Percentiles rank a stretch among this genome's conserved stretches.
These are phyloP conservation scores for Podabrus alpinus DNA, from an alignment of 2,888 invertebrate species.

Conservation along the genomic window DNA sequence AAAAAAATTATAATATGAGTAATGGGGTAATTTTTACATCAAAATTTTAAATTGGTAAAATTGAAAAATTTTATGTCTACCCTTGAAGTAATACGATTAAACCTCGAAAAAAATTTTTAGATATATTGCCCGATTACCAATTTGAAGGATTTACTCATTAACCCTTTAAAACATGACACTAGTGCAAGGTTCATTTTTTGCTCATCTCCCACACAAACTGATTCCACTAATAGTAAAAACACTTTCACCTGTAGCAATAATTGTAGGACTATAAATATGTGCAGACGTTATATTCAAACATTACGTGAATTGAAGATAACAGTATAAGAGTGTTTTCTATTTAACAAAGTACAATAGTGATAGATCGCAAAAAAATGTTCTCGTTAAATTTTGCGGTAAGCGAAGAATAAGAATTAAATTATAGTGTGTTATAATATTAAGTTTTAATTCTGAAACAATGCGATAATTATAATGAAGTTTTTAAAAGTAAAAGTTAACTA, in stretches of 20 bases:
- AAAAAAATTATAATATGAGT: not conserved
- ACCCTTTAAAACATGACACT: slow-evolving; percentile 25
- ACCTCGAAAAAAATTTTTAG: not conserved
- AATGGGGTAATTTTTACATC: not conserved
- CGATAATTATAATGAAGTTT: not conserved
- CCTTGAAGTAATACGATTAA: not conserved
- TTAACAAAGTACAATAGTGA: not conserved
- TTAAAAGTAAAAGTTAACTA: not conserved
- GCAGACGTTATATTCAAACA: slow-evolving; percentile 34
- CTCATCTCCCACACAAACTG: slow-evolving; percentile 36
- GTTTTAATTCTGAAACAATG: not conserved
- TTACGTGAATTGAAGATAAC: slow-evolving; percentile 36
- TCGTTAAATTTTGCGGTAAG: slow-evolving; percentile 22
- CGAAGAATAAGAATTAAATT: slow-evolving; percentile 4
- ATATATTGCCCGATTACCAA: slow-evolving; percentile 1
- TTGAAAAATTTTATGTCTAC: not conserved
- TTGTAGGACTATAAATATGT: slow-evolving; percentile 36
- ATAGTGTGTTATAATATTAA: not conserved
- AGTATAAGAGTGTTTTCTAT: slow-evolving; percentile 16
- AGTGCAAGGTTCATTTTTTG: slow-evolving; percentile 25
- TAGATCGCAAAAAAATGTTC: slow-evolving; percentile 9
- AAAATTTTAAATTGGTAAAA: not conserved
- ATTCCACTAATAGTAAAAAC: slow-evolving; percentile 30
- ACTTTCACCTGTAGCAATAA: slow-evolving; percentile 35
- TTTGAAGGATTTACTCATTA: slow-evolving; percentile 35